Conservation (phyloP, 2,113 vertebrate species). For the Dinomys branickii region DNA sequence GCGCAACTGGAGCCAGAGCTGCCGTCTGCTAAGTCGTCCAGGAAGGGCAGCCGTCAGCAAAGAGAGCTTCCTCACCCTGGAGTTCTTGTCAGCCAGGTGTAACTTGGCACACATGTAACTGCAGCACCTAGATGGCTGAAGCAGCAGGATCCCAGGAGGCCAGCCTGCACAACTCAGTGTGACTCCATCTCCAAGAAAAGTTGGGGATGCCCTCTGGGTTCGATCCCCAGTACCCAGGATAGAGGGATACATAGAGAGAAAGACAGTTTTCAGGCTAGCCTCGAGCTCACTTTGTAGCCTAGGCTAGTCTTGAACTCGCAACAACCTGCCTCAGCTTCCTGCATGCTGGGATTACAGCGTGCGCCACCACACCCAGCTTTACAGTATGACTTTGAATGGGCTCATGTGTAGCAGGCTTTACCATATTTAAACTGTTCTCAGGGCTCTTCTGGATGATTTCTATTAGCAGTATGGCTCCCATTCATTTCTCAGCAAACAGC, state of each 20-base stretch:
- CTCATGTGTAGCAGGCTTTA: slow-evolving; percentile 10
- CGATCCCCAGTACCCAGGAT: no score
- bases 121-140: background rate
- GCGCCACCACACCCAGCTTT: background rate
- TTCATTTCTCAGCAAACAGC: background rate
- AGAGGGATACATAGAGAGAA: background rate
- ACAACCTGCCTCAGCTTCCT: background rate
- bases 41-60: background rate
- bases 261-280: background rate
- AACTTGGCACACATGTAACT: background rate
- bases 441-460: background rate
- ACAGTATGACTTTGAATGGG: background rate
- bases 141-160: background rate
- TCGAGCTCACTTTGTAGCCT: background rate
- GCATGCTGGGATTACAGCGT: background rate
- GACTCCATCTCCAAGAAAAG: background rate
- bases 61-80: background rate
- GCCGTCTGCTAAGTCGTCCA: background rate
- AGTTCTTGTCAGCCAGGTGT: background rate
- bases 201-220: background rate
- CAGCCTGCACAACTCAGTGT: background rate
- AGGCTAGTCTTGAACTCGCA: background rate
- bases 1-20: background rate
- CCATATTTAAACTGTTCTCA: background rate
- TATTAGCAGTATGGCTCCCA: background rate